phyloP scores from a whole-genome alignment of 2,888 invertebrate species.

The Tridacna gigas region DNA sequence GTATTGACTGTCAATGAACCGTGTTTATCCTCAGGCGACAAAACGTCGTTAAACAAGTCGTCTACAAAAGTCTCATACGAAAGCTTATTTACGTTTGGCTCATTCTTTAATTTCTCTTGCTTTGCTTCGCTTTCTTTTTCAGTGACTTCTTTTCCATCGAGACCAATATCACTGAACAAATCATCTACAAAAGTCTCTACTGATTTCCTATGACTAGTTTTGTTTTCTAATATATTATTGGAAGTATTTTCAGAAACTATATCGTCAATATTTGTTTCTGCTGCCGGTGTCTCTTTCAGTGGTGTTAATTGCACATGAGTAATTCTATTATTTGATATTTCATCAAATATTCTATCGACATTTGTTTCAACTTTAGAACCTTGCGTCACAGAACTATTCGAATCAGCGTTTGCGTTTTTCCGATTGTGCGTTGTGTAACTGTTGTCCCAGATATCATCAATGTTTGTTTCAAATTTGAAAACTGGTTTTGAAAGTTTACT shows the following conservation, averaged over 20 bases:
- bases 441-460: constrained; percentile 37
- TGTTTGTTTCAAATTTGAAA: constrained; percentile 49
- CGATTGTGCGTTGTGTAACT: not conserved
- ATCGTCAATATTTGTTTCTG: constrained; percentile 55
- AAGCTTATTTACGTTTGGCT: constrained; percentile 19
- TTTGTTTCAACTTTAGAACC: constrained; percentile 27
- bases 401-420: not conserved
- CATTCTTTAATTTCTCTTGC: not conserved
- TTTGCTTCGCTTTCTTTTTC: not conserved
- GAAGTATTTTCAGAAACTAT: not conserved
- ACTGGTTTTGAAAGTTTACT: not conserved
- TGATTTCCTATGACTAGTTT: constrained; percentile 16
- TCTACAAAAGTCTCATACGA: constrained; percentile 59
- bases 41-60: constrained; percentile 40
- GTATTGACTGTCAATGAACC: not conserved
- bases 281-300: not conserved
- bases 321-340: not conserved
- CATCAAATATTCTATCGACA: constrained; percentile 40
- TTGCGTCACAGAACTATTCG: not conserved
- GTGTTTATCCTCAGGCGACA: constrained; percentile 5
- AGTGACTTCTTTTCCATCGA: not conserved
- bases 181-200: constrained; percentile 53
- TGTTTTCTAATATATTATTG: not conserved
- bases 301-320: constrained; percentile 35
- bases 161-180: constrained; percentile 33